phyloP scores from a whole-genome alignment of 2,113 vertebrate genomes.

The Nycticryphes semicollaris region DNA sequence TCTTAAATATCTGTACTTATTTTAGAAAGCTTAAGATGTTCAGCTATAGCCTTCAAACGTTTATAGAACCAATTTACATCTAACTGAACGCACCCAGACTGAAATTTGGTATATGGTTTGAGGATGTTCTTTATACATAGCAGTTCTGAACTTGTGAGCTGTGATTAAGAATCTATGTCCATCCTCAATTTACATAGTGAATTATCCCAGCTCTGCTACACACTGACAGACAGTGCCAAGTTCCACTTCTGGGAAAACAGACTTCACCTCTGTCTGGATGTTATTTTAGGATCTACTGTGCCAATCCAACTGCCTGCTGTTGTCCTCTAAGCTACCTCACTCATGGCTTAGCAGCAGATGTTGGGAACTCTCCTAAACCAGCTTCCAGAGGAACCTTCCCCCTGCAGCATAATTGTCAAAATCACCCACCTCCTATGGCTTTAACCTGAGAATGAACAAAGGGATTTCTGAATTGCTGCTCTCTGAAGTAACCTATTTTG shows the following conservation, averaged over 20 bases:
- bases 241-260: background rate
- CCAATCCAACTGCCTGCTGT: background rate
- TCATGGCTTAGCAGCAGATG: background rate
- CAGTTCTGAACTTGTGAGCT: background rate
- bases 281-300: background rate
- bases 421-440: background rate
- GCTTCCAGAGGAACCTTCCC: background rate
- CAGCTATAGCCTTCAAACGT: background rate
- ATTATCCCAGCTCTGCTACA: background rate
- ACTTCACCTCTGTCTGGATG: background rate
- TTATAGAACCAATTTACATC: background rate
- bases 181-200: accelerated
- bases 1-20: background rate
- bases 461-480: background rate
- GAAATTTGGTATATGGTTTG: accelerated
- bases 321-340: background rate
- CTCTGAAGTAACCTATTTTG: background rate
- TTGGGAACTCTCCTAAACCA: background rate
- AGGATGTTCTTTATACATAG: background rate
- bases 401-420: accelerated
- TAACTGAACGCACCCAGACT: background rate
- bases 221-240: background rate
- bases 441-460: background rate
- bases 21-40: background rate
- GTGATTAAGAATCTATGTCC: background rate